These are phyloP conservation scores for Tuta absoluta DNA, from an alignment of 2,888 invertebrate species.

Conservation along the genomic window DNA sequence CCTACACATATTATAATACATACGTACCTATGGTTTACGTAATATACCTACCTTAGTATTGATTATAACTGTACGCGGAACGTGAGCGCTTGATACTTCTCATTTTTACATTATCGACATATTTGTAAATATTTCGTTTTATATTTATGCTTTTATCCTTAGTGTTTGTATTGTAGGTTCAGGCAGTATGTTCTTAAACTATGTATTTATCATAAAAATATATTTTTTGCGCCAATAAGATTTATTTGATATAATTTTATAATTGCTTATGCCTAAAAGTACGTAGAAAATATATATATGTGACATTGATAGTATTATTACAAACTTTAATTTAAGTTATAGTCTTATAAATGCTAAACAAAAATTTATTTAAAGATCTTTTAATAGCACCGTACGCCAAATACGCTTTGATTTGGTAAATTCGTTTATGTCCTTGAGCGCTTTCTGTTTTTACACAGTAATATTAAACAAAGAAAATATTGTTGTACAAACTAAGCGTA, in stretches of 20 bases:
- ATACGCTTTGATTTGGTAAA: neutral
- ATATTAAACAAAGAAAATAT: neutral
- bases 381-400: neutral
- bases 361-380: neutral
- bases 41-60: constrained; percentile 20
- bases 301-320: no score
- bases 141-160: no score
- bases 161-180: no score
- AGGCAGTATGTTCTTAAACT: no score
- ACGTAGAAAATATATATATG: no score
- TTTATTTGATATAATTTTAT: no score
- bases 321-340: no score
- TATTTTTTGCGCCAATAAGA: no score
- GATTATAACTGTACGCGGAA: constrained; percentile 15
- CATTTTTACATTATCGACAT: neutral
- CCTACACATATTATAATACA: constrained; percentile 7
- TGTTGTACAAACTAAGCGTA: neutral
- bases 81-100: constrained; percentile 1
- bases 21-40: constrained; percentile 7
- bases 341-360: no score
- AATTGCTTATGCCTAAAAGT: no score
- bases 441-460: neutral
- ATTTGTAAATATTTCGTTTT: neutral
- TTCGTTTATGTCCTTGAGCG: neutral
- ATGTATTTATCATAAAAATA: no score